Base-by-base conservation (phyloP, 2,797 vertebrate genomes). In the Myotis myotis region DNA sequence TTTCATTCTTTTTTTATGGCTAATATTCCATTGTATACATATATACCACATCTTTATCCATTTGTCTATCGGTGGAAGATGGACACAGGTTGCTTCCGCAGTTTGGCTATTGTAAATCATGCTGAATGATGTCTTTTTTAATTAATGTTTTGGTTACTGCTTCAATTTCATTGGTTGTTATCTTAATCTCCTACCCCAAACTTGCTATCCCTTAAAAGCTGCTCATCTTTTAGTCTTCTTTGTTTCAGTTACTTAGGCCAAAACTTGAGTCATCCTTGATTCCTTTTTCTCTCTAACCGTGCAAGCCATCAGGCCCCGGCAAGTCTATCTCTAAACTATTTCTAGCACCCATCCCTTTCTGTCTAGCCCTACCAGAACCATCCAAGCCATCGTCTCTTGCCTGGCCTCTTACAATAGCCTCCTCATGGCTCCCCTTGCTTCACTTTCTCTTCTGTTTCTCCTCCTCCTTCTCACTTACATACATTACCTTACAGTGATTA, bases 181-280 rank as follows among this genome's bases (percentile, higher is more conserved):
- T 87, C 30, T 47, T 87, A 12, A 75, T 55, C 71, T 81, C 22
- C 57, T 87, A 47, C 13, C 33, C 30, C 22, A 60, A 85, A 81
- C 55, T 8, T 76, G n/a, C 62, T 66, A 38, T 10, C 33, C 28
- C 17, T 25, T 91, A 87, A 93, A 87, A 76, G 23, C 11, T 95
- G 20, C 41, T 47, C 41, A 20, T 76, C 51, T 62, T 10, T 86
- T 53, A 16, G 60, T 78, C 57, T 90, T 89, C 28, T 41, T 47
- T 75, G 20, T 82, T 87, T 87, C 36, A 78, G 49, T 79, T 66
- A 57, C 83, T 79, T 38, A 87, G 68, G 16, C 47, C 53, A 64
- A 83, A 95, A 71, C 12, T 36, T 51, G 44, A 64, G 25, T 93
- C 30, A 91, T 78, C 51, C 51, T 93, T 51, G 75, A 93, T 70